Evolutionary conservation across 30 jellyfish, hydroid and myxozoan genomes (phyloP), one percentile per base, ranked within the genome.

Genomic region (Hydra vulgaris): DNA sequence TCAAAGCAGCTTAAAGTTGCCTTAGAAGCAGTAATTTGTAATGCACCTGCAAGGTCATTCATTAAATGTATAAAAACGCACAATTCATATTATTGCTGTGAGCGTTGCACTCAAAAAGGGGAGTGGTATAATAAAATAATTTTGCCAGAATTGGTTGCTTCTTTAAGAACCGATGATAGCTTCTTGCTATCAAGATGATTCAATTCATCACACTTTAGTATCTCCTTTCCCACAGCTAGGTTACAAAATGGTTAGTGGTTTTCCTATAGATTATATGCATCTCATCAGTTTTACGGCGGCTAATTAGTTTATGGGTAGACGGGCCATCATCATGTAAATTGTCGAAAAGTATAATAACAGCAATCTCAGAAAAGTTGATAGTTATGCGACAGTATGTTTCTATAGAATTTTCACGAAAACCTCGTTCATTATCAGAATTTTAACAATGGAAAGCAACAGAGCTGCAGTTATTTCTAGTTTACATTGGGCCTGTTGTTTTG

Each of bases 361-460:
- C 66, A 52, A 82, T 82, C 55, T 82, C 89, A 19, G 27, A 26
- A n/a, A 22, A 55, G 21, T 56, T 82, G 74, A 27, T 22, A 17
- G 12, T 68, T 17, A 53, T 82, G 21, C 55, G 74, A 16, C 79
- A 73, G 27, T 55, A 61, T 18, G 20, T 82, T 19, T 83, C 89
- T 20, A 24, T 27, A 26, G 89, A 71, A 61, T 73, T 82, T 23
- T 83, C 79, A 40, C 67, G 85, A 21, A 83, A 82, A 71, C 89
- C 84, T 72, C 61, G 85, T 54, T 82, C 89, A 7, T 66, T 73
- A 54, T 19, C 22, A 21, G 84, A 74, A 26, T 53, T 70, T 1
- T 75, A 82, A 21, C 61, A 78, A 26, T 82, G 89, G 89, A 82
- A 82, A 74, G 89, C 89, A 54, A 82, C 89, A 19, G 89, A 82